These are phyloP conservation scores for Trichonephila clavipes DNA, from an alignment of 1,140 invertebrate genomes.

Conservation along the genomic window DNA sequence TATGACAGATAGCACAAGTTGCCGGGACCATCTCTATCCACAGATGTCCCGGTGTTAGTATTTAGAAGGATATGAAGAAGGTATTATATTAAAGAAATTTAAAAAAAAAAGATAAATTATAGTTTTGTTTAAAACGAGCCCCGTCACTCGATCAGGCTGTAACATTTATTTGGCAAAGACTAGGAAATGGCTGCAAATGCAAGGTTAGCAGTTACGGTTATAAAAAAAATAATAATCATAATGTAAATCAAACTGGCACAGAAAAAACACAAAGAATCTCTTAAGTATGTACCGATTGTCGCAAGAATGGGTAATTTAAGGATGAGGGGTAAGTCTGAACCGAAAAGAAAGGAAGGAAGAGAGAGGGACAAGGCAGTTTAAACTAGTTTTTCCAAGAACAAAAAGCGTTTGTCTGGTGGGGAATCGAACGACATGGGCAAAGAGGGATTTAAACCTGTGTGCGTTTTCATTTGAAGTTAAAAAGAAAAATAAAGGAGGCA, in stretches of 20 bases:
- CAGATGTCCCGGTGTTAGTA: background rate
- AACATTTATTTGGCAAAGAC: conserved; percentile 72
- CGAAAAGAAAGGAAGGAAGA: background rate
- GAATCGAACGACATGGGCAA: background rate
- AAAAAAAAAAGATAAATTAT: conserved; percentile 2
- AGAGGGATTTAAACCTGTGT: background rate
- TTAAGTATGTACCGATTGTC: background rate
- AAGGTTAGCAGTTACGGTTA: background rate
- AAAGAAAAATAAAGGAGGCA: background rate
- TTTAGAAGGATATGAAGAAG: background rate
- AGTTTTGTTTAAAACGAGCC: background rate
- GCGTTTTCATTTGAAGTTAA: background rate
- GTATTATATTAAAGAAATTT: background rate
- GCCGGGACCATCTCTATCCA: background rate
- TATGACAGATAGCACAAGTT: background rate
- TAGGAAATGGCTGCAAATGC: conserved; percentile 58
- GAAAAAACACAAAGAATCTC: background rate
- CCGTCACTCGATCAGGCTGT: background rate
- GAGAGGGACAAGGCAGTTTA: background rate
- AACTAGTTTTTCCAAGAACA: background rate
- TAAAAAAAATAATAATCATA: background rate
- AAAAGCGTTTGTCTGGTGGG: background rate
- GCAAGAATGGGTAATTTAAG: background rate
- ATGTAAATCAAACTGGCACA: conserved; percentile 38
- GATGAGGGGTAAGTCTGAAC: background rate